Evolutionary conservation across 2,888 invertebrate genomes (phyloP), one percentile per base, ranked within the genome.

Genomic region (Lagria hirta): DNA sequence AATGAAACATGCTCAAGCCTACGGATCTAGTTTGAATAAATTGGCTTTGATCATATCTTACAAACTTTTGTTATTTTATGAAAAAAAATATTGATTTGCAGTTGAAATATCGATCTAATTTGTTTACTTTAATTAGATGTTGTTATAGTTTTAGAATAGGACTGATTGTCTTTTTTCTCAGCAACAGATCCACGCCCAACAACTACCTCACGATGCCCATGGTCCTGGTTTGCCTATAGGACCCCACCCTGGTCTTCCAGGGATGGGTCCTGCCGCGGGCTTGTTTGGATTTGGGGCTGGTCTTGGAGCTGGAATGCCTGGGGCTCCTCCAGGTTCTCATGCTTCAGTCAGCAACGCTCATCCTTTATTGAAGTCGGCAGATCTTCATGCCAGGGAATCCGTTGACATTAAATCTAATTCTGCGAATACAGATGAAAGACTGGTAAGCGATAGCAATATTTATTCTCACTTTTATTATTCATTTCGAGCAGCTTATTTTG

Each of bases 151-250:
- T n/a, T n/a, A n/a, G n/a, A n/a, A n/a, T n/a, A n/a, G n/a, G n/a
- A n/a, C n/a, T 27, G 12, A 36, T 18, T 34, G 18, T 27, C 15
- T 27, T 8, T 30, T 36, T 37, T 37, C 11, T 37, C 52, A 72
- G 72, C 72, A 72, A 66, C 71, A 72, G 56, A 72, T 71, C 43
- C 71, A 72, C 55, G 71, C 70, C 21, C 71, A 70, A 51, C 71
- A 72, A 54, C 54, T 72, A 49, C 71, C 72, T 10, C 72, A 72
- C 44, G 71, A 70, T 11, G 68, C 66, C 10, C 70, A 70, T 43
- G 70, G 69, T 8, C 70, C 70, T 1, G 69, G 65, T 3, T 52
- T 70, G 41, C 71, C 67, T 3, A 69, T 71, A 65, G 71, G 67
- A 21, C 71, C 68, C 6, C 71, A 70, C 57, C 71, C 68, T 10